These are phyloP conservation scores for Lethenteron camtschaticum DNA, from an alignment of 2,113 vertebrate species.

Conservation along the genomic window DNA sequence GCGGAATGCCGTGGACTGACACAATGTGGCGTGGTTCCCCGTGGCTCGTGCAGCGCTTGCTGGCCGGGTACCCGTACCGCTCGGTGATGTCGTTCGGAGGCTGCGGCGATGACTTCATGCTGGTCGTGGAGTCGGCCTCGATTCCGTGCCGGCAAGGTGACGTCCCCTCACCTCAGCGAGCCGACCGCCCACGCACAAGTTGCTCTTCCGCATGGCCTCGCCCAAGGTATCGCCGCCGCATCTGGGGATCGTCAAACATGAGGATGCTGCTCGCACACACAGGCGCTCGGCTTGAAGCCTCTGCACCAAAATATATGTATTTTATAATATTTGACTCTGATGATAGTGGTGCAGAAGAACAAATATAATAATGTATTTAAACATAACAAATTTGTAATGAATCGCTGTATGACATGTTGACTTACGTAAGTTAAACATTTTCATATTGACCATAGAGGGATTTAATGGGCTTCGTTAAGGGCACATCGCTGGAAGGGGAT, in stretches of 20 bases:
- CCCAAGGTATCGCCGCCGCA: slow-evolving; percentile 37
- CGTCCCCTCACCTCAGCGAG: slow-evolving; percentile 18
- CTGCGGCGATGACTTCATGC: slow-evolving; percentile 71
- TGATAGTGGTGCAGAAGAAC: too few species aligned
- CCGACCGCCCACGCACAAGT: slow-evolving; percentile 52
- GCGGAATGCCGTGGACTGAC: too few species aligned
- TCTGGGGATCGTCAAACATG: too few species aligned
- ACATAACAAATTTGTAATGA: too few species aligned
- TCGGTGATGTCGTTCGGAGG: slow-evolving; percentile 75
- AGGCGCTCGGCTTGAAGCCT: slow-evolving; percentile 7
- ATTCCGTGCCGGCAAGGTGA: too few species aligned
- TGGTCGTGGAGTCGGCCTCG: slow-evolving; percentile 27
- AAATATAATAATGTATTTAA: too few species aligned
- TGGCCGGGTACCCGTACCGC: slow-evolving; percentile 45
- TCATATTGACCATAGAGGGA: too few species aligned
- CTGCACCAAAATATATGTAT: slow-evolving; percentile 7
- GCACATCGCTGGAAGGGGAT: too few species aligned
- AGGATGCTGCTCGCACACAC: slow-evolving; percentile 9
- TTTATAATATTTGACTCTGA: background rate
- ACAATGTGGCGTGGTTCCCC: too few species aligned
- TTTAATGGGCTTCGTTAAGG: too few species aligned
- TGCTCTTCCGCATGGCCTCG: slow-evolving; percentile 56
- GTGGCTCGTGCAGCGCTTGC: slow-evolving; percentile 29
- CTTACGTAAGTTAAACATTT: too few species aligned
- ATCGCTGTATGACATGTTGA: too few species aligned